A percentile compares a stretch with the other conserved stretches of the same genome.
Conservation (phyloP, 23 tunicate genomes). For the Halocynthia roretzi region DNA sequence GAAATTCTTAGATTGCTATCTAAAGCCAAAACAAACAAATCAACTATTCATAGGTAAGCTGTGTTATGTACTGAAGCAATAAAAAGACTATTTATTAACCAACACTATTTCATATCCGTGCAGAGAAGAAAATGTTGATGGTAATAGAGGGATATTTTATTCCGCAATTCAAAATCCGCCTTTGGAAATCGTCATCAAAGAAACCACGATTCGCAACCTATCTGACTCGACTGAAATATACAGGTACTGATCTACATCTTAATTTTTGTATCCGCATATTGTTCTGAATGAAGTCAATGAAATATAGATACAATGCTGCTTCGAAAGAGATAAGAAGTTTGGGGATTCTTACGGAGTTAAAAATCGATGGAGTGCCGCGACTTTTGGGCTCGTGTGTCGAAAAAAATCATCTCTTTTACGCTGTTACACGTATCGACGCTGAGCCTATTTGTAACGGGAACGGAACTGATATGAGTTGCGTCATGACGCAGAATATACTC, state of each 20-base stretch:
- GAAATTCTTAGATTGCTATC: too few relatives aligned
- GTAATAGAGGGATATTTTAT: slow-evolving; percentile 61
- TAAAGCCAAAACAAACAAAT: not conserved
- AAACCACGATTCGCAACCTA: slow-evolving; percentile 1
- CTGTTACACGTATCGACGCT: slow-evolving; percentile 43
- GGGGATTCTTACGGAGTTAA: slow-evolving; percentile 8
- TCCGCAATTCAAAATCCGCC: slow-evolving; percentile 15
- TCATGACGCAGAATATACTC: slow-evolving; percentile 27
- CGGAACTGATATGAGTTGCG: slow-evolving; percentile 45
- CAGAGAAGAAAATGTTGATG: slow-evolving; percentile 53
- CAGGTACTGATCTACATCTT: slow-evolving; percentile 30
- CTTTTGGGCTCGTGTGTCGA: slow-evolving; percentile 44
- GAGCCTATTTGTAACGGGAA: slow-evolving; percentile 42
- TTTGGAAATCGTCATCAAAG: slow-evolving; percentile 10
- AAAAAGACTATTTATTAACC: not conserved
- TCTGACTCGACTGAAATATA: slow-evolving; percentile 37
- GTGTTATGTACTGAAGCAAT: not conserved
- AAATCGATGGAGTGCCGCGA: slow-evolving; percentile 45
- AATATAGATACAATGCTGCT: slow-evolving; percentile 54
- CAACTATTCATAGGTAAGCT: not conserved
- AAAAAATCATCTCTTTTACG: slow-evolving; percentile 18
- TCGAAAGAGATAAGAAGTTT: slow-evolving; percentile 49
- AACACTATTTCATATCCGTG: too few relatives aligned
- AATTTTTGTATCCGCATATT: not conserved
- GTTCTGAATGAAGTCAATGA: not conserved